phyloP scores from a whole-genome alignment of 2,888 invertebrate genomes.

The Torymus auratus region DNA sequence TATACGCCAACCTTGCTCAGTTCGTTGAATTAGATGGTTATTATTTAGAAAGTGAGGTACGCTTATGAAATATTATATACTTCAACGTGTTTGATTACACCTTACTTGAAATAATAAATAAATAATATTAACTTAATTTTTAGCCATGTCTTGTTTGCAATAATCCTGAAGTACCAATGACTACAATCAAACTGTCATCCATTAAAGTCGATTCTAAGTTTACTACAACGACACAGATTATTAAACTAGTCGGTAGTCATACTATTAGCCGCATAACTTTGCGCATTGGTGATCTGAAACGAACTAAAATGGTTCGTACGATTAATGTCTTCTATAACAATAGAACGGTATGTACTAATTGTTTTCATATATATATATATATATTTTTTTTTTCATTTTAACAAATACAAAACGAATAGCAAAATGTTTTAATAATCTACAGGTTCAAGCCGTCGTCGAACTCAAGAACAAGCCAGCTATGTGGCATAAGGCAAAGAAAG shows the following conservation, averaged over 20 bases:
- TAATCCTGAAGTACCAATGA: conserved; percentile 95
- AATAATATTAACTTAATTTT: conserved; percentile 1
- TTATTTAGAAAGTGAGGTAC: conserved; percentile 91
- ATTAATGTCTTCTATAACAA: conserved; percentile 98
- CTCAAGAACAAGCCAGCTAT: conserved; percentile 96
- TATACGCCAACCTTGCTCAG: conserved; percentile 94
- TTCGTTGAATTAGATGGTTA: conserved; percentile 97
- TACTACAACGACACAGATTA: conserved; percentile 98
- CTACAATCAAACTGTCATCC: conserved; percentile 93
- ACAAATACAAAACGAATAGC: too few species aligned
- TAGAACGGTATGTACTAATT: conserved; percentile 83
- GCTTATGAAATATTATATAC: conserved; percentile 2
- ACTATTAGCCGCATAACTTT: conserved; percentile 96
- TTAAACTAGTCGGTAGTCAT: conserved; percentile 96
- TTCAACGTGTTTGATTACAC: not conserved
- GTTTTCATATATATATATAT: not conserved
- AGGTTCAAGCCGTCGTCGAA: conserved; percentile 93
- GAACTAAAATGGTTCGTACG: conserved; percentile 97
- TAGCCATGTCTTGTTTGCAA: conserved; percentile 96
- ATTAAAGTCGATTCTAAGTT: conserved; percentile 98
- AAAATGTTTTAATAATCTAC: not conserved
- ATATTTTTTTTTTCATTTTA: conserved; percentile 3
- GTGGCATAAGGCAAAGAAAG: conserved; percentile 98
- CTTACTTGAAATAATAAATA: not conserved
- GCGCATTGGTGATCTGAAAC: conserved; percentile 95